Evolutionary conservation across 1,140 invertebrate species (phyloP).

Genomic region (Phenacoccus solenopsis): DNA sequence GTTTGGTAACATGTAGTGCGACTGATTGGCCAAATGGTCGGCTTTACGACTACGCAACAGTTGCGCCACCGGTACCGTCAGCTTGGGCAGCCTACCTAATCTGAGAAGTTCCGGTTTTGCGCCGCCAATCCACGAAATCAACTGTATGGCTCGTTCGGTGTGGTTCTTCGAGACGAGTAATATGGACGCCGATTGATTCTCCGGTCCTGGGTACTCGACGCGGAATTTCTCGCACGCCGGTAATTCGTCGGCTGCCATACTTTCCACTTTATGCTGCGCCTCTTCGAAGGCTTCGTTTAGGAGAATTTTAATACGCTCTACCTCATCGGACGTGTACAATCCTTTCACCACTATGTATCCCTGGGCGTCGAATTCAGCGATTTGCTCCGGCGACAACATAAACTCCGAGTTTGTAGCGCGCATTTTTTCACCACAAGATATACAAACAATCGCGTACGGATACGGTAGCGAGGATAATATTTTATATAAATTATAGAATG

Average conservation of each 20-base stretch:
- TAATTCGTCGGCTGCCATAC: background rate
- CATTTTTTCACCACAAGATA: no score
- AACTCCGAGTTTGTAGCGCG: no score
- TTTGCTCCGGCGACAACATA: background rate
- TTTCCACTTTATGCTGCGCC: background rate
- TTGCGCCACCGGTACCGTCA: background rate
- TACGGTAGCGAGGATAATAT: no score
- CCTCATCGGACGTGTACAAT: background rate
- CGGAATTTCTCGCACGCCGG: background rate
- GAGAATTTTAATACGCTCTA: background rate
- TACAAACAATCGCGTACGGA: no score
- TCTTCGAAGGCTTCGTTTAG: background rate
- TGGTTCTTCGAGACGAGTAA: background rate
- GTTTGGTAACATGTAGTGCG: background rate
- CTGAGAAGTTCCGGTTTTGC: background rate
- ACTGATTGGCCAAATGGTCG: background rate
- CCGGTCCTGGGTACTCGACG: background rate
- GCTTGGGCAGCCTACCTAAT: background rate
- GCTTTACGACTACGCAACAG: background rate
- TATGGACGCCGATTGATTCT: background rate
- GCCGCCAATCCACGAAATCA: background rate
- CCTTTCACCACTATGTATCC: background rate
- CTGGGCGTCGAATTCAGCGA: background rate
- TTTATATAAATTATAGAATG: no score
- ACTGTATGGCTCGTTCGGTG: background rate